Percentiles rank a stretch among this genome's conserved stretches.
These are phyloP conservation scores for Heliconius hewitsoni DNA, from an alignment of 1,140 invertebrate species.

Conservation along the genomic window DNA sequence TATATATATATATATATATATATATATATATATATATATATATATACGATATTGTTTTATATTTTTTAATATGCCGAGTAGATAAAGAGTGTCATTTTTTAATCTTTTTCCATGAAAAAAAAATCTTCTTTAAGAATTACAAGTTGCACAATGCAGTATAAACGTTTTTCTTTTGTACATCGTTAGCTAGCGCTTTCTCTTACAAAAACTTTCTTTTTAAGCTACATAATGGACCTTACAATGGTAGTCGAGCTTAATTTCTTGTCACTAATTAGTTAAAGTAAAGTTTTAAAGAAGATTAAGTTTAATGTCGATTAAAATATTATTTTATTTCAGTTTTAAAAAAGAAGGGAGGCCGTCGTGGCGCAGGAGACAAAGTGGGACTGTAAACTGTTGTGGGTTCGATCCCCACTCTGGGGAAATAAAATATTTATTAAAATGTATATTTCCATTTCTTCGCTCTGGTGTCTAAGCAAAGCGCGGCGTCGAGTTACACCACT, in stretches of 20 bases:
- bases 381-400: too few relatives aligned
- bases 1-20: too few relatives aligned
- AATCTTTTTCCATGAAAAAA: background rate
- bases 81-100: background rate
- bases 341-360: too few relatives aligned
- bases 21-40: too few relatives aligned
- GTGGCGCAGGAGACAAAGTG: too few relatives aligned
- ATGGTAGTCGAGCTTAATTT: background rate
- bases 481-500: too few relatives aligned
- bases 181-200: background rate
- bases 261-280: background rate
- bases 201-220: background rate
- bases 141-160: background rate
- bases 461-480: too few relatives aligned
- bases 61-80: background rate
- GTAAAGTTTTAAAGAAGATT: background rate
- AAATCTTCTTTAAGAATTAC: background rate
- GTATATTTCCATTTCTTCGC: too few relatives aligned
- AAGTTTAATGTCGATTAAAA: background rate
- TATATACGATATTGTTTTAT: background rate
- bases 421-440: too few relatives aligned
- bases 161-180: slow-evolving; percentile 4
- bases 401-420: too few relatives aligned
- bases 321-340: background rate
- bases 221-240: background rate